These are phyloP conservation scores for Strigamia crassipes DNA, from an alignment of 2,888 invertebrate species.

Conservation along the genomic window DNA sequence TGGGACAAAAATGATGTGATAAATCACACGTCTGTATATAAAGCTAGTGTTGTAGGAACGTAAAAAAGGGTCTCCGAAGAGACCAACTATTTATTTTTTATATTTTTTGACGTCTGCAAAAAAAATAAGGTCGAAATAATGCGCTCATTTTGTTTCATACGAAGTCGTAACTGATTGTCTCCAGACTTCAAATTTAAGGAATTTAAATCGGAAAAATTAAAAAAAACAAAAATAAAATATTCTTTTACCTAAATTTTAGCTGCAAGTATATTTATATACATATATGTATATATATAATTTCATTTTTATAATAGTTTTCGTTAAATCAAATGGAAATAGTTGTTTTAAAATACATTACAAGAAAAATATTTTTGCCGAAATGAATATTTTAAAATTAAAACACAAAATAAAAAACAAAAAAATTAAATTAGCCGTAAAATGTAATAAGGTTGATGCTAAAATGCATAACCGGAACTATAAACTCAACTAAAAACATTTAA, in stretches of 20 bases:
- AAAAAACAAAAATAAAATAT: not conserved
- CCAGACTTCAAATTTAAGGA: not conserved
- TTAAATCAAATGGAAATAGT: not conserved
- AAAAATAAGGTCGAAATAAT: not conserved
- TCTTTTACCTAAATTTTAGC: not conserved
- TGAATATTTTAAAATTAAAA: not conserved
- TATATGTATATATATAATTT: not conserved
- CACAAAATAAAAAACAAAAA: not conserved
- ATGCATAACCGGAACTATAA: not conserved
- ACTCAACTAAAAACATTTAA: not conserved
- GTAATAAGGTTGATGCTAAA: not conserved
- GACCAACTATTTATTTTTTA: not conserved
- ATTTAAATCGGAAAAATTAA: not conserved
- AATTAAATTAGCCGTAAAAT: not conserved
- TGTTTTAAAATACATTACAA: slow-evolving; percentile 2
- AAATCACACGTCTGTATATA: not conserved
- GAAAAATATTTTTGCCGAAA: not conserved
- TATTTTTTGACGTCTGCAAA: not conserved
- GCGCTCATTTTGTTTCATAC: not conserved
- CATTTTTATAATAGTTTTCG: not conserved
- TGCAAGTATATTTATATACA: not conserved
- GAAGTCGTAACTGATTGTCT: slow-evolving; percentile 3
- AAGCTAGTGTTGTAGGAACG: slow-evolving; percentile 21
- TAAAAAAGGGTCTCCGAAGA: not conserved
- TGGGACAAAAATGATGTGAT: not conserved